These are phyloP conservation scores for Myrmophylax atrothorax DNA, from an alignment of 2,113 vertebrate genomes.

Conservation along the genomic window DNA sequence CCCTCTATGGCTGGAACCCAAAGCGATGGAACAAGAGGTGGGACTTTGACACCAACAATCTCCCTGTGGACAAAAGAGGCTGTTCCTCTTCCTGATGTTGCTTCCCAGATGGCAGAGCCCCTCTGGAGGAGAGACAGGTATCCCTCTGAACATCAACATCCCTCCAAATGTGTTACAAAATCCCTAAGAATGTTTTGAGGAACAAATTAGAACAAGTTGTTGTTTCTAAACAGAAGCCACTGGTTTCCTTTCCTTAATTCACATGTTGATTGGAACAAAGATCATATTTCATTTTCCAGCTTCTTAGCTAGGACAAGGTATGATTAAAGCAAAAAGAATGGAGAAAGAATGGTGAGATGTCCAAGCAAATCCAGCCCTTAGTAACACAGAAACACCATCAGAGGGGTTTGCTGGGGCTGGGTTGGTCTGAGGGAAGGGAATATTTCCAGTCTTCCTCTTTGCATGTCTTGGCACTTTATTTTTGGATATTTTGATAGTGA, in stretches of 20 bases:
- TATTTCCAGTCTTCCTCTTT: slow-evolving; percentile 2
- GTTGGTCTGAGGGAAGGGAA: background rate
- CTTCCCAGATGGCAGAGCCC: background rate
- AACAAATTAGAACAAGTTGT: background rate
- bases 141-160: background rate
- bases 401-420: background rate
- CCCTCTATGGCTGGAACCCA: background rate
- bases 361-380: background rate
- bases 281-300: background rate
- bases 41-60: background rate
- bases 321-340: background rate
- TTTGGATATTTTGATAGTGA: background rate
- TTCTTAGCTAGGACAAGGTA: background rate
- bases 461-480: background rate
- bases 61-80: background rate
- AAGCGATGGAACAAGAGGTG: background rate
- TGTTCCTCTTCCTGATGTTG: background rate
- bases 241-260: background rate
- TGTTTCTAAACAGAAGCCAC: background rate
- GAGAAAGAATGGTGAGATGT: background rate
- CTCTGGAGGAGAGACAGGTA: background rate
- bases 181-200: background rate
- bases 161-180: background rate
- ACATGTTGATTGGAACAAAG: background rate
- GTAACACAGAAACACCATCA: background rate